phyloP scores from a whole-genome alignment of 1,140 invertebrate genomes.

The Zaprionus gabonicus region DNA sequence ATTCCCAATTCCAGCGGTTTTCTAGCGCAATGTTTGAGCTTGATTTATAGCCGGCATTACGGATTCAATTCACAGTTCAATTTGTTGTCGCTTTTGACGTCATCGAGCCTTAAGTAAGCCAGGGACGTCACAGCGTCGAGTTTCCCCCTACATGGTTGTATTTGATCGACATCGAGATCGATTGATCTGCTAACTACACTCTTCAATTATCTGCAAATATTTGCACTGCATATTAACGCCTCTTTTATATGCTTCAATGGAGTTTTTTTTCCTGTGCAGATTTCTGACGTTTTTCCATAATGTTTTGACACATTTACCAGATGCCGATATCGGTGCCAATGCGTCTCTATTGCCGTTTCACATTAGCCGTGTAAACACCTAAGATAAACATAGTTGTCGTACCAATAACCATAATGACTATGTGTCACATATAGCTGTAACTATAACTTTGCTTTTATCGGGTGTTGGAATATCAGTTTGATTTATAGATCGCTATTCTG shows the following conservation, averaged over 20 bases:
- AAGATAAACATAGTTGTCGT: slow-evolving; percentile 24
- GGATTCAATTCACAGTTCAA: slow-evolving; percentile 43
- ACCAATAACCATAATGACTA: slow-evolving; percentile 3
- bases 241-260: slow-evolving; percentile 30
- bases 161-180: background rate
- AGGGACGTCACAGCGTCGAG: slow-evolving; percentile 52
- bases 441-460: background rate
- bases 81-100: slow-evolving; percentile 24
- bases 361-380: slow-evolving; percentile 4
- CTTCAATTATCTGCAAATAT: slow-evolving; percentile 65
- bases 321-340: slow-evolving; percentile 3
- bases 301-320: slow-evolving; percentile 54
- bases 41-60: slow-evolving; percentile 15
- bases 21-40: slow-evolving; percentile 35
- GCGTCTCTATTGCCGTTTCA: slow-evolving; percentile 14
- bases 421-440: slow-evolving; percentile 11
- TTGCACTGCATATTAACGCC: slow-evolving; percentile 51
- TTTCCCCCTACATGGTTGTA: slow-evolving; percentile 8
- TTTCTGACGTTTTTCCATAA: slow-evolving; percentile 34
- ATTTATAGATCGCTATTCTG: slow-evolving; percentile 23
- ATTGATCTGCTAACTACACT: slow-evolving; percentile 56
- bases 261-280: slow-evolving; percentile 7
- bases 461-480: slow-evolving; percentile 1
- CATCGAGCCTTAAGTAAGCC: slow-evolving; percentile 32
- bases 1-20: background rate